These are phyloP conservation scores for Rhegmatorhina hoffmannsi DNA, from an alignment of 2,113 vertebrate genomes.

Conservation along the genomic window DNA sequence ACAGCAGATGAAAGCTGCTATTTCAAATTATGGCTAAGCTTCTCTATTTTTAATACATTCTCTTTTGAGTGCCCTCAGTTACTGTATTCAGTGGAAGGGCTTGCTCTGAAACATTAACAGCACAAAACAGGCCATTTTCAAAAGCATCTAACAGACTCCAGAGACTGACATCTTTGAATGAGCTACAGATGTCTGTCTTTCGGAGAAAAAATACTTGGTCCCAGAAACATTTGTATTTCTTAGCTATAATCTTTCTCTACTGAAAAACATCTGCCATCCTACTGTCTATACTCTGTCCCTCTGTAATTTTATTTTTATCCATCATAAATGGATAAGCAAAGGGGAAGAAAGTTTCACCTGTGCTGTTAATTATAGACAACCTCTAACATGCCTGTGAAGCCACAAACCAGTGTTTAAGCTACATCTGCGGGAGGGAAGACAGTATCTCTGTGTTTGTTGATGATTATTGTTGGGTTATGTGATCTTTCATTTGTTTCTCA, in stretches of 20 bases:
- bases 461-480: neutral
- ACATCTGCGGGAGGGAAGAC: neutral
- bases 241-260: neutral
- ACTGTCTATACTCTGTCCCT: neutral
- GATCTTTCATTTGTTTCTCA: slow-evolving; percentile 6
- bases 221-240: neutral
- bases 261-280: neutral
- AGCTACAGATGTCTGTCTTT: neutral
- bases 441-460: neutral
- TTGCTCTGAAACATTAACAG: neutral
- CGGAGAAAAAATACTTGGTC: neutral
- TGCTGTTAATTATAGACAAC: neutral
- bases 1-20: neutral
- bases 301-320: neutral
- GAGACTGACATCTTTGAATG: neutral
- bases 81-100: neutral
- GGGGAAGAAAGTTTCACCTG: neutral
- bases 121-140: neutral
- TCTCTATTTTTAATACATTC: neutral
- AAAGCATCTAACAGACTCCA: neutral
- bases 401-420: neutral
- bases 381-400: neutral
- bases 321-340: neutral
- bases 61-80: neutral
- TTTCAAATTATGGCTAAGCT: neutral